A percentile compares a stretch with the other conserved stretches of the same genome.
phyloP scores from a whole-genome alignment of 2,113 vertebrate species.

The Murina feae region DNA sequence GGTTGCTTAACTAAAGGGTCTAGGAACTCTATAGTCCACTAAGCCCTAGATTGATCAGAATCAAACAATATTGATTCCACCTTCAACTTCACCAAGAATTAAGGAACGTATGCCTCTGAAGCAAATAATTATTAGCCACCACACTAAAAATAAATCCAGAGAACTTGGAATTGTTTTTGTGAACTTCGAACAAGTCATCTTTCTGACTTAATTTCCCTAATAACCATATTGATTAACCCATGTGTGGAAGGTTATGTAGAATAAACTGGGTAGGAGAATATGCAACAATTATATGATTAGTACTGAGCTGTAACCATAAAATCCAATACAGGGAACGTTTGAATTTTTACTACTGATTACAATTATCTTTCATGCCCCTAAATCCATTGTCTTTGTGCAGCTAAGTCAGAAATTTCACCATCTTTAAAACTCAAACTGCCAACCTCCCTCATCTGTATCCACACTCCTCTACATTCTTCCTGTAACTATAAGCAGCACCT shows the following conservation, averaged over 20 bases:
- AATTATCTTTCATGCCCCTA: background rate
- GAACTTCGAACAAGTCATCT: background rate
- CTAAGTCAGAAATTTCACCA: background rate
- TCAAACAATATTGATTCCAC: constrained; percentile 14
- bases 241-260: background rate
- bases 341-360: background rate
- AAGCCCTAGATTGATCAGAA: background rate
- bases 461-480: background rate
- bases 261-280: background rate
- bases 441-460: background rate
- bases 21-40: background rate
- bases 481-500: background rate
- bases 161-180: background rate
- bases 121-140: background rate
- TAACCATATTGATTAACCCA: background rate
- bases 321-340: background rate
- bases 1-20: constrained; percentile 26
- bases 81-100: constrained; percentile 9
- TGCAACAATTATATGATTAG: background rate
- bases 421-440: background rate
- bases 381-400: background rate
- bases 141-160: background rate
- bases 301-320: background rate
- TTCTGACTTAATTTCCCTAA: constrained; percentile 18
- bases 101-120: background rate